Base-by-base conservation (phyloP, 2,888 invertebrate genomes). In the Blomia tropicalis region DNA sequence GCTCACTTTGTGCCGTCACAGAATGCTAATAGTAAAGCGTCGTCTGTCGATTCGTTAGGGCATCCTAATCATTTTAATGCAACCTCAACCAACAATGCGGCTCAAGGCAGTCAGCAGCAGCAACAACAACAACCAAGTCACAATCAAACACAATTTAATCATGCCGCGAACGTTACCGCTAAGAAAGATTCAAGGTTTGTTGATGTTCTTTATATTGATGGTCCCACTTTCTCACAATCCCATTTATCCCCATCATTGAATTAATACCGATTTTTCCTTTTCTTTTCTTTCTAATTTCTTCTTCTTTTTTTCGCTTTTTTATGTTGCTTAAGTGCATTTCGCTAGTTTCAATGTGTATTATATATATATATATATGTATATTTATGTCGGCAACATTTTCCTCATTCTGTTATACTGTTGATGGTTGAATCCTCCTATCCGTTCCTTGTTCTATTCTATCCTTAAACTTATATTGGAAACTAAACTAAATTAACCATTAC, bases 1-100 rank as follows among this genome's bases (percentile, higher is more conserved):
- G 56, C 56, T 56, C 56, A 56, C 29, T 56, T 56, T 56, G 56
- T 56, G 56, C 56, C 31, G 56, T 36, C 56, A 11, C 56, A 56
- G 29, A 56, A 56, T 47, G 22, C 51, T 22, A 25, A 22, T 27
- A 36, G 36, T 27, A 47, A 47, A 27, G 27, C 51, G 51, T 14
- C 51, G 36, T 47, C 36, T 11, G 36, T 17, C 17, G 17, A 36
- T 36, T 36, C 36, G 36, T 47, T 47, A 47, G 51, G 7, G 51
- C 51, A 47, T 27, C 7, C 23, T 47, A 47, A 47, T 47, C 22
- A 47, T n/a, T 47, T 47, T 47, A 47, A 47, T 19, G 22, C 51
- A 47, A 14, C 14, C 51, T 47, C 51, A 22, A 27, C 51, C 23
- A 27, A 22, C 5, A n/a, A 7, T 17, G 41, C 41, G 41, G 22